These are phyloP conservation scores for Axea sp. DNA, from an alignment of 2,888 invertebrate species.

Conservation along the genomic window DNA sequence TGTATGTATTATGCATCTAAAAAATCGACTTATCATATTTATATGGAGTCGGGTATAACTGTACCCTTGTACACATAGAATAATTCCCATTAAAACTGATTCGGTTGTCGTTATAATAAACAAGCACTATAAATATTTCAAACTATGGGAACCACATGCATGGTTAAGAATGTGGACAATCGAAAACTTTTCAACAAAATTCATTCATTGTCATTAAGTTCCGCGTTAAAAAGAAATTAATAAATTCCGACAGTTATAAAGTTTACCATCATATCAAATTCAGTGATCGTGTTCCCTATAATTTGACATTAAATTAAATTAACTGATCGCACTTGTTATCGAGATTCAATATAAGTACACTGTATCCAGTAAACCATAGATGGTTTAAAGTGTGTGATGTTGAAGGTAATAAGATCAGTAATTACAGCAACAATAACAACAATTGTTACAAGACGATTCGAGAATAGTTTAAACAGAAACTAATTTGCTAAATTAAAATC, in stretches of 20 bases:
- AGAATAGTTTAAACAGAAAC: background rate
- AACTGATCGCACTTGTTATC: conserved; percentile 9
- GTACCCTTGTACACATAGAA: background rate
- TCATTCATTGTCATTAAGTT: too few species aligned
- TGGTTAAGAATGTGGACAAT: too few species aligned
- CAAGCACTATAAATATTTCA: too few species aligned
- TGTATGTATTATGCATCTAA: conserved; percentile 64
- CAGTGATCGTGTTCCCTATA: too few species aligned
- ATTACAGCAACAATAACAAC: conserved; percentile 30
- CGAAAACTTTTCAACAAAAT: too few species aligned
- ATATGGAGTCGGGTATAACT: background rate
- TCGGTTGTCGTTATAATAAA: too few species aligned
- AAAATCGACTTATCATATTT: conserved; percentile 54
- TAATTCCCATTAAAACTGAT: background rate
- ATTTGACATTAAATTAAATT: conserved; percentile 2
- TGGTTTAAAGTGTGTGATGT: background rate
- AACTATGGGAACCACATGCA: too few species aligned
- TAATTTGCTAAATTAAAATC: background rate
- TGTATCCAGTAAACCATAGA: conserved; percentile 1
- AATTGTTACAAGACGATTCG: conserved; percentile 15
- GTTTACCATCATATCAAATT: too few species aligned
- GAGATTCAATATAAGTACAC: conserved; percentile 55
- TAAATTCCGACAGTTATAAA: too few species aligned
- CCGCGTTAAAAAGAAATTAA: too few species aligned
- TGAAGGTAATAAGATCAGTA: conserved; percentile 4